These are phyloP conservation scores for Sciurus vulgaris DNA, from an alignment of 2,797 vertebrate species.

Conservation along the genomic window DNA sequence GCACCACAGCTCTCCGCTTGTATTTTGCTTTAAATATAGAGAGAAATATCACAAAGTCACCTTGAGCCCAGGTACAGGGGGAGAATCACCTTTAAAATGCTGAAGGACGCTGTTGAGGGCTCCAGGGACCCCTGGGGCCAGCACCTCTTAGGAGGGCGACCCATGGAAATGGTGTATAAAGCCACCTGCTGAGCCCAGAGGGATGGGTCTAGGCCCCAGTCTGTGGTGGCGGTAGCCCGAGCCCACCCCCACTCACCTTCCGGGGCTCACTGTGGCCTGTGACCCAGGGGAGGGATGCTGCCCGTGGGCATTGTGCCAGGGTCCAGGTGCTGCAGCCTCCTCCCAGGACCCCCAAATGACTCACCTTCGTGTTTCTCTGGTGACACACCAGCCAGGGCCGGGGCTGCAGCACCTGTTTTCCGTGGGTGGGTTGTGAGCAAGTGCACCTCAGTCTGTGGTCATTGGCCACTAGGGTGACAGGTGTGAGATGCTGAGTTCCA, in stretches of 20 bases:
- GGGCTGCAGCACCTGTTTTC: neutral
- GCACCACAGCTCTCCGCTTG: neutral
- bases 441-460: neutral
- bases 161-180: neutral
- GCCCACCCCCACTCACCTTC: neutral
- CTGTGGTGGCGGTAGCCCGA: neutral
- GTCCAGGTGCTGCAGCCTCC: neutral
- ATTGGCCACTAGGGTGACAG: neutral
- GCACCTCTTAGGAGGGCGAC: neutral
- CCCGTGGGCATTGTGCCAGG: neutral
- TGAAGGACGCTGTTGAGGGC: neutral
- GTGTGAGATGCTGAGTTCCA: neutral
- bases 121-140: neutral
- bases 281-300: neutral
- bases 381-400: neutral
- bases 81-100: neutral
- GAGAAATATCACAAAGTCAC: neutral
- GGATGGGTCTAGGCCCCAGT: neutral
- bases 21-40: neutral
- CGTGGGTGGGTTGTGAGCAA: neutral
- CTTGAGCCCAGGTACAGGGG: neutral
- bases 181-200: neutral
- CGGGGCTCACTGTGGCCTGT: neutral
- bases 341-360: neutral
- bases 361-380: neutral